These are phyloP conservation scores for Labrus mixtus DNA, from an alignment of 2,113 vertebrate species.

Conservation along the genomic window DNA sequence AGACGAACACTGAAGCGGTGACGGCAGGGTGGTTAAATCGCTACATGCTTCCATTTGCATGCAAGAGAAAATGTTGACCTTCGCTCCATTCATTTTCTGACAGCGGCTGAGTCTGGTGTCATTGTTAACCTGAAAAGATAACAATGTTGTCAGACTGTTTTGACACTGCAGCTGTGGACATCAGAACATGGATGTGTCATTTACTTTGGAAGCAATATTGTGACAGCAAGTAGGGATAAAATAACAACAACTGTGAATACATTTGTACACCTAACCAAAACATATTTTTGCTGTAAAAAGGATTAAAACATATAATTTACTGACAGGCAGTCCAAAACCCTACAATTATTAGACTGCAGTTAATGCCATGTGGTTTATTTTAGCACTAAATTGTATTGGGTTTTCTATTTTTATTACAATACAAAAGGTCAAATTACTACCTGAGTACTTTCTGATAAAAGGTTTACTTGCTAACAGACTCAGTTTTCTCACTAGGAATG, in stretches of 20 bases:
- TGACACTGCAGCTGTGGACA: background rate
- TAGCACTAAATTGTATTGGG: background rate
- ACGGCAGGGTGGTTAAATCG: slow-evolving; percentile 43
- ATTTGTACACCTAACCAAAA: too few species aligned
- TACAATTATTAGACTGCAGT: background rate
- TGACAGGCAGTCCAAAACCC: background rate
- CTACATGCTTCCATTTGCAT: slow-evolving; percentile 34
- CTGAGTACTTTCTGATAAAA: too few species aligned
- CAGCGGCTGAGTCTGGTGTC: slow-evolving; percentile 42
- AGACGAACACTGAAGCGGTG: background rate
- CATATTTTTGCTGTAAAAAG: background rate
- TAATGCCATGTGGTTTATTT: background rate
- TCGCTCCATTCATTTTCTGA: slow-evolving; percentile 60
- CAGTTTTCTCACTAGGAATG: background rate
- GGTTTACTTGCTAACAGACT: background rate
- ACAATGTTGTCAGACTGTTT: slow-evolving; percentile 19
- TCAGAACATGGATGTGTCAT: background rate
- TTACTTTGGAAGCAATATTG: background rate
- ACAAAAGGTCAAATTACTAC: too few species aligned
- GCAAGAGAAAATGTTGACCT: slow-evolving; percentile 65
- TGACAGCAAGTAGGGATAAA: background rate
- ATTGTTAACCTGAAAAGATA: slow-evolving; percentile 73
- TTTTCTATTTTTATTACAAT: too few species aligned
- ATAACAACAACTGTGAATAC: too few species aligned
- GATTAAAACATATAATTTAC: too few species aligned